phyloP scores from a whole-genome alignment of 2,797 vertebrate genomes.

The Oreortyx pictus region DNA sequence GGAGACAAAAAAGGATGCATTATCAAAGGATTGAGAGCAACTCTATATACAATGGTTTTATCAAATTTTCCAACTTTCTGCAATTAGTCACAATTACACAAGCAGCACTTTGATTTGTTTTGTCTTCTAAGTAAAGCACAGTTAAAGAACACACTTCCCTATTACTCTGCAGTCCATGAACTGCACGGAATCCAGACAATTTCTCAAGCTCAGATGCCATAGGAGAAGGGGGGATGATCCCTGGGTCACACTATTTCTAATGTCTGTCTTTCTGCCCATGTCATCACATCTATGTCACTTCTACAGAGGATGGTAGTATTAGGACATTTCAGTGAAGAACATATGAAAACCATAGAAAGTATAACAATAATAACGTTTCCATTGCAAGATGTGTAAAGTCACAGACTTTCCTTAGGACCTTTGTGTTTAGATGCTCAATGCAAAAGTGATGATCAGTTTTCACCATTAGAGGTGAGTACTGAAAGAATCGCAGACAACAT shows the following conservation, averaged over 20 bases:
- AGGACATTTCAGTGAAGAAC: background rate
- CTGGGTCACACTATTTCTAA: constrained; percentile 49
- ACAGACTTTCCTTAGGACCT: background rate
- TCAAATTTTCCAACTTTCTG: background rate
- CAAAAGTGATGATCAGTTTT: background rate
- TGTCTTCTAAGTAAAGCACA: background rate
- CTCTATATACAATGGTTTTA: background rate
- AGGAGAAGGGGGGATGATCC: background rate
- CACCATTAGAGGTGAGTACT: background rate
- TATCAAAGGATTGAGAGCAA: background rate
- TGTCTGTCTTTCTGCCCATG: background rate
- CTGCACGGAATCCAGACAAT: constrained; percentile 17
- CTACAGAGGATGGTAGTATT: constrained; percentile 4
- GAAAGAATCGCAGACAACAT: background rate
- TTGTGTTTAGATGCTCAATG: background rate
- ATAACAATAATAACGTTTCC: background rate
- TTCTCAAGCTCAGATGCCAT: constrained; percentile 26
- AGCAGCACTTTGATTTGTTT: background rate
- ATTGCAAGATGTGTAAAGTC: background rate
- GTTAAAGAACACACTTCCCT: background rate
- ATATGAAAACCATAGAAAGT: background rate
- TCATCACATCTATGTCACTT: constrained; percentile 15
- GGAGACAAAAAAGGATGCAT: background rate
- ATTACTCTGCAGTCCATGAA: constrained; percentile 12
- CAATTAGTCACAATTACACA: background rate